These are phyloP conservation scores for Lucilia sericata DNA, from an alignment of 1,140 invertebrate species.

Conservation along the genomic window DNA sequence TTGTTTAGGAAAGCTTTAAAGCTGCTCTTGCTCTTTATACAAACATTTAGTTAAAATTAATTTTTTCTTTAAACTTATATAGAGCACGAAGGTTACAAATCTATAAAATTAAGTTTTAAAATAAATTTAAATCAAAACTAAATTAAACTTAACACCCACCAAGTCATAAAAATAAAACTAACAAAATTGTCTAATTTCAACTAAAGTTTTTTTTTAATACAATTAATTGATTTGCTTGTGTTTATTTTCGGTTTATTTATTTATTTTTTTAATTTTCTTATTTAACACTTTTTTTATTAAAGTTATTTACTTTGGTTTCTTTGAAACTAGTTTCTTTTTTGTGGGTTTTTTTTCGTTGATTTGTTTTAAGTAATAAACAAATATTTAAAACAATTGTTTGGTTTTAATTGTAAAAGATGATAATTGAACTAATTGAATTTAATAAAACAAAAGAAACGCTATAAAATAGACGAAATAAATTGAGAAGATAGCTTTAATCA, in stretches of 20 bases:
- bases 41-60: no score
- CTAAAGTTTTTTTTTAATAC: not conserved
- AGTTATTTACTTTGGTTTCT: no score
- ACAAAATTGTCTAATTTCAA: not conserved
- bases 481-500: no score
- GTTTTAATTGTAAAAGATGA: not conserved
- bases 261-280: not conserved
- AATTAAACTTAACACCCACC: not conserved
- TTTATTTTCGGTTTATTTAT: not conserved
- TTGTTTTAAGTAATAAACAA: not conserved
- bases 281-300: conserved; percentile 5
- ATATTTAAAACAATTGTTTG: not conserved
- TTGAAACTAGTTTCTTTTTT: not conserved
- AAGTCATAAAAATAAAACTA: not conserved
- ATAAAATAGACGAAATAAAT: not conserved
- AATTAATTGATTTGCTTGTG: not conserved
- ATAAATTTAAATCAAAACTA: not conserved
- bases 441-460: not conserved
- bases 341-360: no score
- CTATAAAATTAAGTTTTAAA: not conserved
- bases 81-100: not conserved
- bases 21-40: no score
- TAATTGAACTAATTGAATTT: conserved; percentile 3
- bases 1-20: no score
- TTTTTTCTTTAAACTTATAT: no score